Evolutionary conservation across 64 coral and sea anemone genomes (phyloP).

Genomic region (Catalaphyllia jardinei): DNA sequence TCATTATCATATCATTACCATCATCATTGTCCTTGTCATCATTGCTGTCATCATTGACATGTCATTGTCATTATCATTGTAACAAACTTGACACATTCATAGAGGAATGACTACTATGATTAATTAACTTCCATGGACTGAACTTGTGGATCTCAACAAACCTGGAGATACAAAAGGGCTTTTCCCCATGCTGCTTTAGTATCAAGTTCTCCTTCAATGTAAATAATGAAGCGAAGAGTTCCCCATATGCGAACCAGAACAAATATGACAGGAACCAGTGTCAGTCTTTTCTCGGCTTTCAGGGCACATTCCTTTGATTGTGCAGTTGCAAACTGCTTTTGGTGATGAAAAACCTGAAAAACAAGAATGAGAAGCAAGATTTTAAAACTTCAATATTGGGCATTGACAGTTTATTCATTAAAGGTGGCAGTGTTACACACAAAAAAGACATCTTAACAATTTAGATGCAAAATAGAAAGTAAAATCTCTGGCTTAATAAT

Average conservation of each 20-base stretch:
- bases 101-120: no score
- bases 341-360: background rate
- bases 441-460: no score
- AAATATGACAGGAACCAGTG: constrained; percentile 58
- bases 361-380: background rate
- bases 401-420: no score
- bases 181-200: background rate
- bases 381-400: no score
- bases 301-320: constrained; percentile 38
- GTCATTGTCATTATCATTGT: no score
- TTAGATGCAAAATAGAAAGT: no score
- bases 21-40: no score
- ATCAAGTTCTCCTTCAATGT: background rate
- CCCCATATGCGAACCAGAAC: constrained; percentile 76
- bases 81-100: no score
- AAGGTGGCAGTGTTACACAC: no score
- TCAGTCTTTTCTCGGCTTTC: constrained; percentile 44
- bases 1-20: no score
- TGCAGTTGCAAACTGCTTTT: constrained; percentile 34
- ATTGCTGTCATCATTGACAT: no score
- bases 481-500: no score
- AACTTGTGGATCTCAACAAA: background rate
- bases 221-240: constrained; percentile 61
- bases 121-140: background rate
- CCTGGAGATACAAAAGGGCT: constrained; percentile 54